Evolutionary conservation across 2,113 vertebrate species (phyloP).

Genomic region (Marcusenius ussheri): DNA sequence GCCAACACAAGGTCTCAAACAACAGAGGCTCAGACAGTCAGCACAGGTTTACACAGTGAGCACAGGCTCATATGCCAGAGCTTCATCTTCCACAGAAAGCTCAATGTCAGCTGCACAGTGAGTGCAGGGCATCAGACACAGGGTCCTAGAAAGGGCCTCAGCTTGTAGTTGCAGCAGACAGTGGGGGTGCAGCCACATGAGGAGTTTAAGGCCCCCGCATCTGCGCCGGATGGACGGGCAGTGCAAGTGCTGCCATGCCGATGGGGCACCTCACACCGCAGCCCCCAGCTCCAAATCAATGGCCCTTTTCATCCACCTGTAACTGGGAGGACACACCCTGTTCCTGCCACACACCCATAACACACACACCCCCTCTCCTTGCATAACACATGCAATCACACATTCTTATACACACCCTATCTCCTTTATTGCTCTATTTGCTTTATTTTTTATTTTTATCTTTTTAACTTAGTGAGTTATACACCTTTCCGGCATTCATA

Average conservation of each 20-base stretch:
- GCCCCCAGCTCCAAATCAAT: neutral
- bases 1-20: neutral
- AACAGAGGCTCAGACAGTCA: neutral
- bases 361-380: neutral
- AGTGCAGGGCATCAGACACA: neutral
- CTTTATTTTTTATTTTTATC: neutral
- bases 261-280: neutral
- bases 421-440: neutral
- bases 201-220: neutral
- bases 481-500: neutral
- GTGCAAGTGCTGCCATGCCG: neutral
- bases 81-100: neutral
- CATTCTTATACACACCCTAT: neutral
- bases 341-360: neutral
- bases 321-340: neutral
- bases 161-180: neutral
- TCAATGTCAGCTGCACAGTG: neutral
- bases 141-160: neutral
- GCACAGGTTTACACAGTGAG: neutral
- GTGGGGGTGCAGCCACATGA: neutral
- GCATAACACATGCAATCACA: neutral
- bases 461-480: neutral
- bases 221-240: neutral
- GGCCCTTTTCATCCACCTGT: conserved; percentile 14
- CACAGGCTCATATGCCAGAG: neutral